Base-by-base conservation (phyloP, 2,113 vertebrate species). In the Electrona antarctica region DNA sequence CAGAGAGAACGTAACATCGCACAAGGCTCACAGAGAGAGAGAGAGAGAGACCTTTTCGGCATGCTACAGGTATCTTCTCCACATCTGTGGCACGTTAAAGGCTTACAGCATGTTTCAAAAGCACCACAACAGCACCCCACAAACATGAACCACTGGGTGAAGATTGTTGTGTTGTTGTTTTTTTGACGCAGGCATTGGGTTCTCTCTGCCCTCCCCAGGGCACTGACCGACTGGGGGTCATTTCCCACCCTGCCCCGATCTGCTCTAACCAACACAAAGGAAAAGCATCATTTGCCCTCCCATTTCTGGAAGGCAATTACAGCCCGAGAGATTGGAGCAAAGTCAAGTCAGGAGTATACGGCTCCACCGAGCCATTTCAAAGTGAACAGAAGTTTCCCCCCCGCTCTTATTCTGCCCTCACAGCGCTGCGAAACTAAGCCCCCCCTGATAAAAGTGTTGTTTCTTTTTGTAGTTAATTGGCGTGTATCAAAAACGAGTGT, bases 271-370 rank as follows among this genome's bases (percentile, higher is more conserved):
- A 84, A 77, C 80, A 80, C 66, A 78, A 71, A 92, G 93, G 92
- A 93, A 93, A 86, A 87, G 86, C 83, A 76, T 84, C 75, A 92
- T 92, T 93, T 92, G 73, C 73, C 62, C 83, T 71, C 75, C 61
- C 83, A 83, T 85, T 75, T 81, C 73, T 77, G 76, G 80, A 66
- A 77, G 57, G 82, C 79, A 89, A 85, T 90, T 86, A 88, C 74
- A 68, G 77, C 76, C 67, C 8, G 15, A 59, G 71, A 50, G 57
- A 77, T 60, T 65, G 33, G 45, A 41, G 47, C 11, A 72, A 65
- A 72, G 54, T 67, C 13, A 69, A 58, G 55, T 45, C 48, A 2
- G 56, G 21, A 21, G 21, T 21, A 21, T 41, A 41, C 33, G 33
- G 33, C 33, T 41, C 33, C 33, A 8, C 11, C 21, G 28, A 54